These are phyloP conservation scores for Chrysomela aeneicollis DNA, from an alignment of 2,888 invertebrate species.

Conservation along the genomic window DNA sequence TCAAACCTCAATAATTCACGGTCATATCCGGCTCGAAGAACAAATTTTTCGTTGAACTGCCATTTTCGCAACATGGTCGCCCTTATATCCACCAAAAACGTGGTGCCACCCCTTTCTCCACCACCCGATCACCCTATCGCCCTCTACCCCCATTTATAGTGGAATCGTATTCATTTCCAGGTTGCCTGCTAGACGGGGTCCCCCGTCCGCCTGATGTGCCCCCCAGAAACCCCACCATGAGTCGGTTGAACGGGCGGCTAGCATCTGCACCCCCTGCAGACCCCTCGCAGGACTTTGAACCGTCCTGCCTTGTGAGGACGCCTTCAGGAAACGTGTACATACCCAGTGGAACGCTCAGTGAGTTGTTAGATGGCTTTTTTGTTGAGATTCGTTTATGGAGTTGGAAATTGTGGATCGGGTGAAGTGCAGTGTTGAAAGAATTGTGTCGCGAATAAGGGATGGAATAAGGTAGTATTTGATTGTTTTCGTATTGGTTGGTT, in stretches of 20 bases:
- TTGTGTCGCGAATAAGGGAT: neutral
- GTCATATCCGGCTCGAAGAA: too few relatives aligned
- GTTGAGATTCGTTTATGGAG: neutral
- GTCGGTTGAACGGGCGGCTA: slow-evolving; percentile 87
- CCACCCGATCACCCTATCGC: slow-evolving; percentile 2
- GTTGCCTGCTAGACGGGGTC: slow-evolving; percentile 86
- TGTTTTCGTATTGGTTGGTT: neutral
- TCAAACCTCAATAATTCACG: too few relatives aligned
- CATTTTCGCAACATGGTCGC: neutral
- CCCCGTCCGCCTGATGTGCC: slow-evolving; percentile 85
- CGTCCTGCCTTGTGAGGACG: slow-evolving; percentile 88
- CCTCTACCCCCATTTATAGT: slow-evolving; percentile 30
- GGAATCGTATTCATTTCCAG: slow-evolving; percentile 63
- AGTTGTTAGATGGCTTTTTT: slow-evolving; percentile 52
- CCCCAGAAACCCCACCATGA: slow-evolving; percentile 91
- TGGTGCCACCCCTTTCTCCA: slow-evolving; percentile 23
- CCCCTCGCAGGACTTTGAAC: slow-evolving; percentile 78
- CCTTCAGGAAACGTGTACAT: slow-evolving; percentile 94
- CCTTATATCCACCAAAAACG: slow-evolving; percentile 14
- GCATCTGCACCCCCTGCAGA: slow-evolving; percentile 81
- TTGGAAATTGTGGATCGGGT: slow-evolving; percentile 23
- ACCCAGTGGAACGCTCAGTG: slow-evolving; percentile 79
- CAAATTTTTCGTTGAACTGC: too few relatives aligned
- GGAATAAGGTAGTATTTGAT: slow-evolving; percentile 2
- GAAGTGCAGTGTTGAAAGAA: slow-evolving; percentile 16